Evolutionary conservation across 2,888 invertebrate genomes (phyloP).

Genomic region (Patella pellucida): DNA sequence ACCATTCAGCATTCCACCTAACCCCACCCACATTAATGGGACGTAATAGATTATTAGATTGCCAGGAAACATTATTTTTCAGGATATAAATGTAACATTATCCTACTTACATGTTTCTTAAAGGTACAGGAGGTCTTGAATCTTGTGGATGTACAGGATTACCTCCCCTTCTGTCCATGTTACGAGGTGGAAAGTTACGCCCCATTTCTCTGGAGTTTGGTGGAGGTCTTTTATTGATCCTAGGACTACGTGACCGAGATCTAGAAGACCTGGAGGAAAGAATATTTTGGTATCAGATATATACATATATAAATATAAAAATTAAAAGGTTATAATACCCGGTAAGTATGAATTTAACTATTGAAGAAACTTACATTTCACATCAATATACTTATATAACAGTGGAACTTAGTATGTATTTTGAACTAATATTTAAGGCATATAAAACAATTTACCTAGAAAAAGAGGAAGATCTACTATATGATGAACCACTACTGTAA

Average conservation of each 20-base stretch:
- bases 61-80: too few species aligned
- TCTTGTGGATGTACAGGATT: constrained; percentile 4
- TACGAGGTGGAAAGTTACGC: neutral
- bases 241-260: neutral
- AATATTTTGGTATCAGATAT: too few species aligned
- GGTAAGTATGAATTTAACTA: too few species aligned
- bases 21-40: too few species aligned
- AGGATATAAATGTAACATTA: too few species aligned
- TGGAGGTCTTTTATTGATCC: neutral
- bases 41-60: too few species aligned
- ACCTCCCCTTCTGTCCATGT: neutral
- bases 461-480: constrained; percentile 64
- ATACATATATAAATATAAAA: too few species aligned
- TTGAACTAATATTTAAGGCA: neutral
- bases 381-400: too few species aligned
- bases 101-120: neutral
- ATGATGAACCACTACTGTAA: constrained; percentile 61
- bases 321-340: too few species aligned
- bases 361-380: too few species aligned
- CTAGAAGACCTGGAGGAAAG: constrained; percentile 4
- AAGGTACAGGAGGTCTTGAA: neutral
- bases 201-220: neutral
- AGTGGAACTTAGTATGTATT: too few species aligned
- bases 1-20: too few species aligned
- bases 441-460: constrained; percentile 52